A percentile compares a stretch with the other conserved stretches of the same genome.
These are phyloP conservation scores for Macrophya annulata DNA, from an alignment of 2,888 invertebrate genomes.

Conservation along the genomic window DNA sequence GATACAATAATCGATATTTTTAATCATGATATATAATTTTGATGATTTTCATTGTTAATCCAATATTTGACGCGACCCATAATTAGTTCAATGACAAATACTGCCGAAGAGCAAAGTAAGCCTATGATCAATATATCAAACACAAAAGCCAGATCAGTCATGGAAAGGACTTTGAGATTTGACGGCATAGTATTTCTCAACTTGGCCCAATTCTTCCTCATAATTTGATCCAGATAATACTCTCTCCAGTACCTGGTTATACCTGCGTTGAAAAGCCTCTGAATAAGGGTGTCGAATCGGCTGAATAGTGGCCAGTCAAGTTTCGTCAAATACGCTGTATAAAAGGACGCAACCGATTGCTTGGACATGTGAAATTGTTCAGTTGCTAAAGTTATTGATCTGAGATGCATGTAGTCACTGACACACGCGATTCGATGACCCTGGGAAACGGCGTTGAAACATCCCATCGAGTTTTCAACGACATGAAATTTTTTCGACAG, in stretches of 20 bases:
- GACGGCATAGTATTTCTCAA: neutral
- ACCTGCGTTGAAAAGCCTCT: conserved; percentile 28
- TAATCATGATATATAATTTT: neutral
- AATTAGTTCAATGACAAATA: conserved; percentile 23
- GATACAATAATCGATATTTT: neutral
- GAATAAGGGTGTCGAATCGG: conserved; percentile 59
- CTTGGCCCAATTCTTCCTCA: neutral
- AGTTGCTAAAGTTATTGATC: conserved; percentile 4
- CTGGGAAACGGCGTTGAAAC: neutral
- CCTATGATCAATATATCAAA: conserved; percentile 2
- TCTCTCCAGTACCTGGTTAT: conserved; percentile 39
- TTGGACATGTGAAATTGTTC: conserved; percentile 54
- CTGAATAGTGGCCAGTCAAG: conserved; percentile 64
- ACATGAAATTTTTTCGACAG: neutral
- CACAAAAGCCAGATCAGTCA: conserved; percentile 8
- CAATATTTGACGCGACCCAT: neutral
- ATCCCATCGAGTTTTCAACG: neutral
- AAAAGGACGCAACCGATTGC: conserved; percentile 14
- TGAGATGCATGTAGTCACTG: conserved; percentile 38
- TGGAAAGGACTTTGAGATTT: conserved; percentile 28
- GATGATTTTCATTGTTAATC: neutral
- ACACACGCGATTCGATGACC: neutral
- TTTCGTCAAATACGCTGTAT: conserved; percentile 59
- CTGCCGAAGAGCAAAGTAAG: neutral
- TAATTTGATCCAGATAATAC: conserved; percentile 23